phyloP scores from a whole-genome alignment of 1,140 invertebrate genomes.

The Drosophila tsacasi region DNA sequence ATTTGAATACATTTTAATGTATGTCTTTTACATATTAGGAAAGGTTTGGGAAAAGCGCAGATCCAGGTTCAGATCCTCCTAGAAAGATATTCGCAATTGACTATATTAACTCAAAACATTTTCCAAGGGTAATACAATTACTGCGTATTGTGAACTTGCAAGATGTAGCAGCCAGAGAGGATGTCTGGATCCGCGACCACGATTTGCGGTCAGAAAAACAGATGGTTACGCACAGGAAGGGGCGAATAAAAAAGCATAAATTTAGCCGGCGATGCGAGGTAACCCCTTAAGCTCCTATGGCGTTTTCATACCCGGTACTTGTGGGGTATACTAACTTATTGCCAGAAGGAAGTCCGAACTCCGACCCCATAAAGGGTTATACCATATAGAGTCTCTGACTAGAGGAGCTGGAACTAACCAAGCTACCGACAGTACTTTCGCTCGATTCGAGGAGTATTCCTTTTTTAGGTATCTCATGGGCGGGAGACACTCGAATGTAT shows the following conservation, averaged over 20 bases:
- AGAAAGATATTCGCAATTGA: neutral
- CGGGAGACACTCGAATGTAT: neutral
- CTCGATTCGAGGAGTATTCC: neutral
- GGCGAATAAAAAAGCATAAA: slow-evolving; percentile 35
- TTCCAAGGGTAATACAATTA: neutral
- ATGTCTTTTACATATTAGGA: too few relatives aligned
- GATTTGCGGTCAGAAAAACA: slow-evolving; percentile 48
- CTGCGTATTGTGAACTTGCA: neutral
- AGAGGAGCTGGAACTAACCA: neutral
- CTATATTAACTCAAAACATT: neutral
- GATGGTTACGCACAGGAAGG: slow-evolving; percentile 34
- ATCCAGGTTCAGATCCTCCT: neutral
- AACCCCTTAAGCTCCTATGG: neutral
- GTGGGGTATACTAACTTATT: neutral
- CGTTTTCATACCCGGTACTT: neutral
- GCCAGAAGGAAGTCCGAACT: neutral
- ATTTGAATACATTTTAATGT: neutral
- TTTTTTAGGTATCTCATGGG: neutral
- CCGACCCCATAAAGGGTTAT: neutral
- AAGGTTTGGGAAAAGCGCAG: neutral
- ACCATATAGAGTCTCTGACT: neutral
- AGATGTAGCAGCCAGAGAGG: neutral
- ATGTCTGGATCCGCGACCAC: slow-evolving; percentile 37
- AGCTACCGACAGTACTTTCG: neutral
- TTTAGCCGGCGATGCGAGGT: neutral